These are phyloP conservation scores for Echinarachnius parma DNA, from an alignment of 53 echinoderm and acorn worm species.

Conservation along the genomic window DNA sequence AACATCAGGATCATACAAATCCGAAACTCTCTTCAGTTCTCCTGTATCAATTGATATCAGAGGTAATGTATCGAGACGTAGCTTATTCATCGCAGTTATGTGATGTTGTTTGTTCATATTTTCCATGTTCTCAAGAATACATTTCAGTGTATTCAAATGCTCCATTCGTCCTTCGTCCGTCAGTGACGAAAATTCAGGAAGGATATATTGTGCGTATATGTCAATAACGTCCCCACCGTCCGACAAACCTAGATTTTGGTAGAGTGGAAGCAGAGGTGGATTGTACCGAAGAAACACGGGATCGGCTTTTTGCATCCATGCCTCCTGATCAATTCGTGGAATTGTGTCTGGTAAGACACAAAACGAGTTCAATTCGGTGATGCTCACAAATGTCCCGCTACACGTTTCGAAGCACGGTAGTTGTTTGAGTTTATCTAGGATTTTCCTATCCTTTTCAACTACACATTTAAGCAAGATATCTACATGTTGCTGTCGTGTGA, in stretches of 20 bases:
- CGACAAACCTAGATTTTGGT: not conserved
- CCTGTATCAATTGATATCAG: not conserved
- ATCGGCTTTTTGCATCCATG: not conserved
- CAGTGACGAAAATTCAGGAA: not conserved
- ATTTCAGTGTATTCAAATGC: too few species aligned
- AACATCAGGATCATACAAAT: conserved; percentile 13
- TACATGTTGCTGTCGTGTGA: too few species aligned
- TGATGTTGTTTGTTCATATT: too few species aligned
- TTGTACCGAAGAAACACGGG: conserved; percentile 14
- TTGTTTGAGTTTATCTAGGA: not conserved
- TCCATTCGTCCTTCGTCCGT: conserved; percentile 18
- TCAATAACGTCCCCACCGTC: not conserved
- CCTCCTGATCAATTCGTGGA: not conserved
- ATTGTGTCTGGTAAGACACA: conserved; percentile 16
- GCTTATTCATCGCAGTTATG: too few species aligned
- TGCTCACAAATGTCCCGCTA: conserved; percentile 10
- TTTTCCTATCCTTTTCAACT: not conserved
- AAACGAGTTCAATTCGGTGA: not conserved
- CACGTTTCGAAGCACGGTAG: conserved; percentile 31
- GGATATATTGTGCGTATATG: conserved; percentile 5
- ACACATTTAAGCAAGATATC: not conserved
- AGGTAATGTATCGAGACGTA: too few species aligned
- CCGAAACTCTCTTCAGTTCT: not conserved
- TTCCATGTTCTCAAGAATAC: too few species aligned
- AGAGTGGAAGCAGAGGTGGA: not conserved